These are phyloP conservation scores for Urocolius indicus DNA, from an alignment of 2,113 vertebrate genomes.

Conservation along the genomic window DNA sequence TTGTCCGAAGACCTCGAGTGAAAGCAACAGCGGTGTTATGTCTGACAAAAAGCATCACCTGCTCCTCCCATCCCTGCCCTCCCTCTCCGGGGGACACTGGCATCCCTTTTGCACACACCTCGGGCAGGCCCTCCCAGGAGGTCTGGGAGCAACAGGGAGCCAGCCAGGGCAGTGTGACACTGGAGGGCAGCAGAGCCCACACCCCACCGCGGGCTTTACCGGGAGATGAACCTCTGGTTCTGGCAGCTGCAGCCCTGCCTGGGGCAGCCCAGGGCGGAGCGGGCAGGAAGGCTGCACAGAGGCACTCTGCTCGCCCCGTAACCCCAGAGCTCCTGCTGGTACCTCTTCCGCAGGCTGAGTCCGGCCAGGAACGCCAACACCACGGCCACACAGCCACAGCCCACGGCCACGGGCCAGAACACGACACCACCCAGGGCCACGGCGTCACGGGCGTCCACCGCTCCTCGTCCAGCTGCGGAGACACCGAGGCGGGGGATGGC, in stretches of 20 bases:
- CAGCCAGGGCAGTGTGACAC: not conserved
- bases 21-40: not conserved
- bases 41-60: accelerated
- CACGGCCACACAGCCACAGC: not conserved
- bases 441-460: accelerated
- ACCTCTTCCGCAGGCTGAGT: slow-evolving; percentile 45
- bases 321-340: accelerated
- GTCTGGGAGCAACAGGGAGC: not conserved
- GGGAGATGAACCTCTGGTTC: accelerated
- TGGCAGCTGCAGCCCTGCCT: not conserved
- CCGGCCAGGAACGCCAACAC: slow-evolving; percentile 60
- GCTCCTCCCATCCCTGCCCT: not conserved
- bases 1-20: not conserved
- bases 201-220: not conserved
- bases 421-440: accelerated
- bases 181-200: slow-evolving; percentile 9
- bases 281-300: not conserved
- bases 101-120: accelerated
- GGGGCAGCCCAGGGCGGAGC: not conserved
- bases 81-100: not conserved
- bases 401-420: not conserved
- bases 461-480: not conserved
- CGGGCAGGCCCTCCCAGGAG: not conserved
- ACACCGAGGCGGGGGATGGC: not conserved
- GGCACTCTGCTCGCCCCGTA: not conserved